Percentiles rank a stretch among this genome's conserved stretches.
Evolutionary conservation across 2,888 invertebrate genomes (phyloP).

Genomic region (Allolobophora icterica): DNA sequence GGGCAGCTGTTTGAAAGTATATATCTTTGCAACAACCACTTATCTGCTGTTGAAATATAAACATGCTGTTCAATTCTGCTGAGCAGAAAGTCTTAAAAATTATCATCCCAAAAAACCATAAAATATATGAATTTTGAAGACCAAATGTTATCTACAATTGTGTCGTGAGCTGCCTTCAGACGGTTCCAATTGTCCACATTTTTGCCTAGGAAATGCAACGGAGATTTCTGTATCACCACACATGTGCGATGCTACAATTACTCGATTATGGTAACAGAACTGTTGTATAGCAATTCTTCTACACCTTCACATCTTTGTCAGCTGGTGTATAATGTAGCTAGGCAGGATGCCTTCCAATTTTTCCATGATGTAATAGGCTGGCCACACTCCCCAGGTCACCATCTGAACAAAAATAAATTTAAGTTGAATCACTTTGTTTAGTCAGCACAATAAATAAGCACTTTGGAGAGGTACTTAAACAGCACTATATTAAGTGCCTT

Average conservation of each 20-base stretch:
- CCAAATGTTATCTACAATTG: conserved; percentile 14
- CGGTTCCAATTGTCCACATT: background rate
- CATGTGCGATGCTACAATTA: background rate
- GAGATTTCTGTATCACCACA: background rate
- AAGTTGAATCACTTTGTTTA: background rate
- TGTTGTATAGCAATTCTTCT: background rate
- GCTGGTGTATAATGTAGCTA: conserved; percentile 78
- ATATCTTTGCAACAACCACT: background rate
- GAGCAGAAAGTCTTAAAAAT: conserved; percentile 1
- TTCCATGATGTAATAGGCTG: conserved; percentile 81
- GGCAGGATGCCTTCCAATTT: conserved; percentile 82
- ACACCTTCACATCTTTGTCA: conserved; percentile 64
- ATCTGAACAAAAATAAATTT: conserved; percentile 66
- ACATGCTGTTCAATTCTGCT: background rate
- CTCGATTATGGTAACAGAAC: conserved; percentile 14
- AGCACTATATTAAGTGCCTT: background rate
- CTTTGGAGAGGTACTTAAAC: background rate
- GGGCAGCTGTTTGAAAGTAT: background rate
- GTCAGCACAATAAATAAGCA: background rate
- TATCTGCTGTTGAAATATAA: background rate
- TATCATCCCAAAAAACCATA: background rate
- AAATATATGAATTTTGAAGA: conserved; percentile 25
- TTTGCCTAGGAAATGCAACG: conserved; percentile 1
- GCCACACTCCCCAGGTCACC: conserved; percentile 80
- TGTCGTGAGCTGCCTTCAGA: conserved; percentile 24